Percentiles rank a stretch among this genome's conserved stretches.
These are phyloP conservation scores for Calyptommatus sinebrachiatus DNA, from an alignment of 2,113 vertebrate genomes.

Conservation along the genomic window DNA sequence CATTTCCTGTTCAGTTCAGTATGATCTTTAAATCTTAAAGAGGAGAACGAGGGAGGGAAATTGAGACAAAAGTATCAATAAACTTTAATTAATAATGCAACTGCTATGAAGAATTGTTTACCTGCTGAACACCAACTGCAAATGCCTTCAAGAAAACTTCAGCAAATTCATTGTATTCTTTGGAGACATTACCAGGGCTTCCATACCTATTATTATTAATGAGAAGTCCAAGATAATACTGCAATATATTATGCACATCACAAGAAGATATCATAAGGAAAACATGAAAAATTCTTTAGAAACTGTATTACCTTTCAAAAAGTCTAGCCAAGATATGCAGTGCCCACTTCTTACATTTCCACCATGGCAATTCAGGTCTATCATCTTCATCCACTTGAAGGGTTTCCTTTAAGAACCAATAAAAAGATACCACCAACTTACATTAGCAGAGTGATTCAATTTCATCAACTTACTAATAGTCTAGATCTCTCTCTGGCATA, in stretches of 20 bases:
- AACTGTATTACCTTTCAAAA: constrained; percentile 87
- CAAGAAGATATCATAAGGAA: background rate
- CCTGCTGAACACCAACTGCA: constrained; percentile 92
- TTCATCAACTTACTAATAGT: too few species aligned
- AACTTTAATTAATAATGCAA: background rate
- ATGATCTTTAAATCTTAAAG: background rate
- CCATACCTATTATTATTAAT: constrained; percentile 82
- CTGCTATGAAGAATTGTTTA: constrained; percentile 56
- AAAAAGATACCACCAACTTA: too few species aligned
- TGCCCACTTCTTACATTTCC: constrained; percentile 99
- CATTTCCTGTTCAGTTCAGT: background rate
- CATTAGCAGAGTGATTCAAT: too few species aligned
- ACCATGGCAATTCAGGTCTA: constrained; percentile 95
- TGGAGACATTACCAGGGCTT: constrained; percentile 98
- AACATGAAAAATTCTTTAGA: background rate
- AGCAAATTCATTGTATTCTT: constrained; percentile 97
- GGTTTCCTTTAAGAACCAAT: constrained; percentile 81
- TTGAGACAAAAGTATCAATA: background rate
- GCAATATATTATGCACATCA: constrained; percentile 24
- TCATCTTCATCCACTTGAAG: constrained; percentile 97
- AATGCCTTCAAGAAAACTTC: constrained; percentile 98
- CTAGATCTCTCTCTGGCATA: too few species aligned
- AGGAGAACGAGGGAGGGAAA: too few species aligned
- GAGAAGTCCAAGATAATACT: constrained; percentile 28
- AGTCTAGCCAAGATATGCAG: constrained; percentile 96